Base-by-base conservation (phyloP, 2,888 invertebrate species). In the Malachius bipustulatus region DNA sequence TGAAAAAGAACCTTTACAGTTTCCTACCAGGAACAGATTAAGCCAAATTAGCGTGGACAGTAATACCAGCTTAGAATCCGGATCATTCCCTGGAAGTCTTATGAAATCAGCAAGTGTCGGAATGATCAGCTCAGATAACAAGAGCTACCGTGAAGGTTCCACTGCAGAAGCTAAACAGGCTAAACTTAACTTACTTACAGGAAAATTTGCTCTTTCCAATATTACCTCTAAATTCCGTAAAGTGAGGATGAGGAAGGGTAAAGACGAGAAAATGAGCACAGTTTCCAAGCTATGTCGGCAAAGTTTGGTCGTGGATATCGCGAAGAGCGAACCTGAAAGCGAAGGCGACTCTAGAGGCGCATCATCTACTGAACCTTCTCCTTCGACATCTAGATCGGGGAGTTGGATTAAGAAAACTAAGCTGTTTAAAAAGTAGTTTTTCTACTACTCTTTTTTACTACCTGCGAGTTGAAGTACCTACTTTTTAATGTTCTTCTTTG, bases 31-130 rank as follows among this genome's bases (percentile, higher is more conserved):
- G 38, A 63, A 62, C 42, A 54, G 67, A 4, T 50, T 63, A 28
- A 77, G 77, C 53, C 71, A 74, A 49, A 68, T 76, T 9, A 77
- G 77, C 52, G 69, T 71, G 31, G 75, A 70, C 35, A 77, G 76
- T 47, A 76, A 75, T 40, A 67, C 68, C 1, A 66, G 67, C 42
- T 55, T 46, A 38, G 59, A 64, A 56, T 48, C 51, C 2, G 41
- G 50, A 26, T 45, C 45, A 56, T 37, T 35, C 29, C 68, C 69
- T 34, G 59, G 65, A 3, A 46, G 65, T 4, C 57, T 80, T n/a
- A 70, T 75, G 0, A 78, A 83, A 48, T 82, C 81, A 16, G 75
- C 77, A 1, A 82, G 82, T 43, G 82, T 75, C 0, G 82, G 82
- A n/a, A 80, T 82, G 73, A 79, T 82, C 37, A 76, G 77, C 47